Conservation (phyloP, 2,888 invertebrate genomes). For the Ochropacha duplaris region DNA sequence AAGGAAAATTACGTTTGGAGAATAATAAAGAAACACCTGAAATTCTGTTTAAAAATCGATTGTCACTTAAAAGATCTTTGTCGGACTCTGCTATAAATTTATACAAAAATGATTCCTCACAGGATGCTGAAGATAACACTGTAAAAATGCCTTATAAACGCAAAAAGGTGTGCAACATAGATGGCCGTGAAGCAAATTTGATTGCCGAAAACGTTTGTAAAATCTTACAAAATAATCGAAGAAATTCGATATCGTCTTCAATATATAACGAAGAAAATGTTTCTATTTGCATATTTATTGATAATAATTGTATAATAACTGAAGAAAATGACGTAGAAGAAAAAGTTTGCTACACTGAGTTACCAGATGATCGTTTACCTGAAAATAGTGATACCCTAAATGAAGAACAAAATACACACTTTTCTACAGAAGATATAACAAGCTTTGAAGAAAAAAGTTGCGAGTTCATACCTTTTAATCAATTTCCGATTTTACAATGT, state of each 20-base stretch:
- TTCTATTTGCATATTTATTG: constrained; percentile 72
- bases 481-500: constrained; percentile 35
- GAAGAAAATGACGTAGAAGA: constrained; percentile 57
- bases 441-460: constrained; percentile 18
- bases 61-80: constrained; percentile 61
- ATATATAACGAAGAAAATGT: constrained; percentile 66
- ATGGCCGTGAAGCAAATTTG: constrained; percentile 38
- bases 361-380: constrained; percentile 46
- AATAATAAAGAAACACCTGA: constrained; percentile 6
- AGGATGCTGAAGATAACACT: constrained; percentile 28
- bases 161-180: constrained; percentile 41
- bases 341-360: constrained; percentile 60
- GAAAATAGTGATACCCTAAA: constrained; percentile 30
- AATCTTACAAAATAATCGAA: constrained; percentile 58
- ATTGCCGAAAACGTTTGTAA: constrained; percentile 49
- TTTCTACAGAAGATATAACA: constrained; percentile 15
- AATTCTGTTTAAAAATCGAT: constrained; percentile 18
- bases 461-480: constrained; percentile 32
- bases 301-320: constrained; percentile 64
- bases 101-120: constrained; percentile 26
- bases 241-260: constrained; percentile 68
- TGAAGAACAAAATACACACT: constrained; percentile 18
- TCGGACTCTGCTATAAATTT: constrained; percentile 67
- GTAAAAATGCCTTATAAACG: constrained; percentile 50
- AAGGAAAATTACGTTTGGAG: constrained; percentile 4